phyloP scores from a whole-genome alignment of 2,888 invertebrate species.

The Microctonus brassicae region DNA sequence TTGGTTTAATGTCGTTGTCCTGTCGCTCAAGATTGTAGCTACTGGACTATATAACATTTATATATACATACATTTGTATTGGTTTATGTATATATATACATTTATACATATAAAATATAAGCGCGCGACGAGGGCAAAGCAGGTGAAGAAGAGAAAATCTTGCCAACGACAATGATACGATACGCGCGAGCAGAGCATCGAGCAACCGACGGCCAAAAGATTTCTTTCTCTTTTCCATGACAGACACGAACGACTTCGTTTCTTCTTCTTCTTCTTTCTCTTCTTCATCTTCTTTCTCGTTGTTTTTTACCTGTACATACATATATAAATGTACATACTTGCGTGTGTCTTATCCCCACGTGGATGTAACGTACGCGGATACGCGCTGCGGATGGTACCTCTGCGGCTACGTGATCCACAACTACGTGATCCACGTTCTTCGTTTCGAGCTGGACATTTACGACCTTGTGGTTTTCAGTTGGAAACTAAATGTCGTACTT shows the following conservation, averaged over 20 bases:
- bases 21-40: slow-evolving; percentile 7
- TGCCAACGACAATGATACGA: neutral
- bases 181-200: neutral
- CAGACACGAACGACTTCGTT: slow-evolving; percentile 10
- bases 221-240: neutral
- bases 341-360: slow-evolving; percentile 32
- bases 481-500: slow-evolving; percentile 34
- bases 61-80: no score
- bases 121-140: neutral
- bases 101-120: neutral
- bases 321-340: neutral
- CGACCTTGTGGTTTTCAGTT: slow-evolving; percentile 52
- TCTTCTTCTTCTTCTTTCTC: neutral
- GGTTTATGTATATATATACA: neutral
- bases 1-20: slow-evolving; percentile 7
- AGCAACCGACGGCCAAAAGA: neutral
- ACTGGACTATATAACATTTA: no score
- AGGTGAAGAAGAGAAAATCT: slow-evolving; percentile 4
- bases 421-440: slow-evolving; percentile 57
- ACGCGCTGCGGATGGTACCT: slow-evolving; percentile 24
- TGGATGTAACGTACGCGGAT: slow-evolving; percentile 24
- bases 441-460: slow-evolving; percentile 57
- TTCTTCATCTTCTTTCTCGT: neutral
- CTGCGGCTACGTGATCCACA: slow-evolving; percentile 50
- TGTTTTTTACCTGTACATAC: neutral